Conservation (phyloP, 2,797 vertebrate species). For the Cyprinodon diabolis region DNA sequence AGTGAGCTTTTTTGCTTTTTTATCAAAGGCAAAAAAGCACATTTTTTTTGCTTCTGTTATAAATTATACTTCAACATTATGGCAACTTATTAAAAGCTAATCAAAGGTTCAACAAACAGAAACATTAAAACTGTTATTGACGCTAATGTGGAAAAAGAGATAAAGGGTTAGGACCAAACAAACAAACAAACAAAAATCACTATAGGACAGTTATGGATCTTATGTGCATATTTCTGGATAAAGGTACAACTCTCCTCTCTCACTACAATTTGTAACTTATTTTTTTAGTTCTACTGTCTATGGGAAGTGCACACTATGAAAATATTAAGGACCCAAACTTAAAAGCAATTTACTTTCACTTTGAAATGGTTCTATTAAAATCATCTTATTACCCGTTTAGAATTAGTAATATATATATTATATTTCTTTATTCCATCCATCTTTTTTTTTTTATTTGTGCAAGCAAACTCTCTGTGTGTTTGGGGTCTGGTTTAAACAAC, state of each 20-base stretch:
- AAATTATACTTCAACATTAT: conserved; percentile 45
- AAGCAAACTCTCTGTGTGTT: conserved; percentile 33
- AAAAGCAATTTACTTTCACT: conserved; percentile 88
- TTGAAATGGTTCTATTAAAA: conserved; percentile 86
- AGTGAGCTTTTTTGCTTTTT: too few relatives aligned
- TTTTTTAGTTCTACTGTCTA: conserved; percentile 87
- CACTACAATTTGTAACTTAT: conserved; percentile 86
- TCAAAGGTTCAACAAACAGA: conserved; percentile 59
- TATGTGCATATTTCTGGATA: conserved; percentile 83
- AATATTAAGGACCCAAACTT: conserved; percentile 86
- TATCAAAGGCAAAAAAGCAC: neutral
- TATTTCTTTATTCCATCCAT: conserved; percentile 68
- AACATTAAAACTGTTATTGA: conserved; percentile 59
- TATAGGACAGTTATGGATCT: conserved; percentile 84
- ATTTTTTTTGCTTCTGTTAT: neutral
- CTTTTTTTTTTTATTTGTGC: conserved; percentile 77
- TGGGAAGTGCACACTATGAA: conserved; percentile 87
- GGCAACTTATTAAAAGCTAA: conserved; percentile 72
- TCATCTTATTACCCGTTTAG: conserved; percentile 88
- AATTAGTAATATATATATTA: conserved; percentile 89
- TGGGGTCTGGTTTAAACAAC: too few relatives aligned
- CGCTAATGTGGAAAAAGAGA: conserved; percentile 64
- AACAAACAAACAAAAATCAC: conserved; percentile 66
- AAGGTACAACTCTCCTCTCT: conserved; percentile 80
- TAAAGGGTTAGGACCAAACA: conserved; percentile 73